phyloP scores from a whole-genome alignment of 37 sponge, comb jelly and placozoan species.

The Tethya wilhelma region DNA sequence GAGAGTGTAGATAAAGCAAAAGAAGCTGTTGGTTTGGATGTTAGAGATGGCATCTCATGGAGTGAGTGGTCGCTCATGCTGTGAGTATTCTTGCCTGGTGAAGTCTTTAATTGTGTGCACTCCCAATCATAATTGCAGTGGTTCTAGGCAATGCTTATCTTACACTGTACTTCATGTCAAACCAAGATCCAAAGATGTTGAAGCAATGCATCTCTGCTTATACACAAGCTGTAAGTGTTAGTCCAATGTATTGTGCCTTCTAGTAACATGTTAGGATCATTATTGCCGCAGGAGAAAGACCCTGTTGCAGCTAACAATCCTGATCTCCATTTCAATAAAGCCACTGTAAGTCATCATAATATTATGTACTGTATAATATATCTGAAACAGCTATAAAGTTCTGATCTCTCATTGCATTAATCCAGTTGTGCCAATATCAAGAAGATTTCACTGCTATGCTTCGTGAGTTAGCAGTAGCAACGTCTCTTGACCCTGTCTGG shows the following conservation, averaged over 20 bases:
- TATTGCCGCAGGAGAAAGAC: slow-evolving; percentile 79
- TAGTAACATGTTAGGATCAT: neutral
- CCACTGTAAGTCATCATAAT: slow-evolving; percentile 51
- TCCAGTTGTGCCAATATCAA: slow-evolving; percentile 64
- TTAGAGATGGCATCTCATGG: slow-evolving; percentile 88
- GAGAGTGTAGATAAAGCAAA: slow-evolving; percentile 80
- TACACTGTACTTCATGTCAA: slow-evolving; percentile 62
- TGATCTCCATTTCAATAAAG: slow-evolving; percentile 84
- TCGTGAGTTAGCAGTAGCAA: slow-evolving; percentile 31
- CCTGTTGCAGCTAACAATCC: slow-evolving; percentile 44
- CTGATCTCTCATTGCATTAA: no score
- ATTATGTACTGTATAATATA: neutral
- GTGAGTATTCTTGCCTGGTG: neutral
- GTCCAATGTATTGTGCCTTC: neutral
- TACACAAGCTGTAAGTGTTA: slow-evolving; percentile 71
- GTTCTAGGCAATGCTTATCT: slow-evolving; percentile 86
- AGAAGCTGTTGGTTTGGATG: slow-evolving; percentile 78
- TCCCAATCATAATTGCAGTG: slow-evolving; percentile 38
- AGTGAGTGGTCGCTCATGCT: slow-evolving; percentile 35
- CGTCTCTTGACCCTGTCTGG: slow-evolving; percentile 75
- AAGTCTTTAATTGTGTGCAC: neutral
- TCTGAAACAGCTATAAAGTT: no score
- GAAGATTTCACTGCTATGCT: slow-evolving; percentile 62
- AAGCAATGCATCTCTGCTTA: slow-evolving; percentile 69
- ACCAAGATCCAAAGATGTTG: slow-evolving; percentile 50